phyloP scores from a whole-genome alignment of 2,888 invertebrate species.

The Agrilus cyanescens region DNA sequence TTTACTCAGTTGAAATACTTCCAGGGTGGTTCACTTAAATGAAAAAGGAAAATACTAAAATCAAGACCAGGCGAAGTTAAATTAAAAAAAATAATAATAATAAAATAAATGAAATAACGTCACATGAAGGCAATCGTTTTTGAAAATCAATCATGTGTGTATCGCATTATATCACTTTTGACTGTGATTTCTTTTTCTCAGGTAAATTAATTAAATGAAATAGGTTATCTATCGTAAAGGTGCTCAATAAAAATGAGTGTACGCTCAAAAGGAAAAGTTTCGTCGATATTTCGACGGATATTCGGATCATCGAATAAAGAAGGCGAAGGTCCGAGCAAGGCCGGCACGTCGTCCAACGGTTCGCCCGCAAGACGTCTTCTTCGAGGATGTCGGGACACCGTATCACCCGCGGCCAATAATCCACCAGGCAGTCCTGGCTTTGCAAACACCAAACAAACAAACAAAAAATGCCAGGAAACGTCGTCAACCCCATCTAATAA shows the following conservation, averaged over 20 bases:
- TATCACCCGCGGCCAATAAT: conserved; percentile 30
- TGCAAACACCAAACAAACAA: conserved; percentile 24
- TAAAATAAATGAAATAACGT: too few relatives aligned
- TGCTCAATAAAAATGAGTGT: conserved; percentile 49
- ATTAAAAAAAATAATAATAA: too few relatives aligned
- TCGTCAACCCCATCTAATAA: conserved; percentile 41
- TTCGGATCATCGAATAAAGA: conserved; percentile 63
- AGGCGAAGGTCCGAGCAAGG: conserved; percentile 43
- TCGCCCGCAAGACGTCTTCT: conserved; percentile 32
- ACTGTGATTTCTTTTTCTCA: too few relatives aligned
- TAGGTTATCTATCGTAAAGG: too few relatives aligned
- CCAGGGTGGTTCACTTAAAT: too few relatives aligned
- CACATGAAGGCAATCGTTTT: too few relatives aligned
- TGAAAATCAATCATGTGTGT: too few relatives aligned
- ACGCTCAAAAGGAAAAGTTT: conserved; percentile 70
- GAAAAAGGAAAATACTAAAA: too few relatives aligned
- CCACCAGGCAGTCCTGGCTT: conserved; percentile 41
- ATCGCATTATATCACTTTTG: too few relatives aligned
- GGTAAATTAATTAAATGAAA: too few relatives aligned
- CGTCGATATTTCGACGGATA: conserved; percentile 66
- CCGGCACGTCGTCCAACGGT: conserved; percentile 41
- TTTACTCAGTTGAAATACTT: too few relatives aligned
- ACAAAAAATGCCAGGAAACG: conserved; percentile 27
- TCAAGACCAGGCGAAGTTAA: too few relatives aligned
- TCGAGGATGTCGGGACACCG: conserved; percentile 30